Percentiles rank a stretch among this genome's conserved stretches.
phyloP scores from a whole-genome alignment of 2,797 vertebrate genomes.

The Denticeps clupeoides region DNA sequence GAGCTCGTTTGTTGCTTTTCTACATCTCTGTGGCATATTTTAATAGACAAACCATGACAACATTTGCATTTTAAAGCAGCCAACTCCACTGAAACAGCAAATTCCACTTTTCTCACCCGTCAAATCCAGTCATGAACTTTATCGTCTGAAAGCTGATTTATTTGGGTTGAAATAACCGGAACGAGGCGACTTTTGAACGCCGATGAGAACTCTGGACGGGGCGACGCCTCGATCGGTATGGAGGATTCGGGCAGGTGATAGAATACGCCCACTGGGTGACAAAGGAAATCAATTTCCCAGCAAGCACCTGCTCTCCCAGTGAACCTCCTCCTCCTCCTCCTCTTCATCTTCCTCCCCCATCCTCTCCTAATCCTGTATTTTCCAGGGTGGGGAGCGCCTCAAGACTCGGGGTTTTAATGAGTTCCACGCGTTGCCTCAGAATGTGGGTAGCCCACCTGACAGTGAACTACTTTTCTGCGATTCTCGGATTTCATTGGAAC shows the following conservation, averaged over 20 bases:
- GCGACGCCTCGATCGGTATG: neutral
- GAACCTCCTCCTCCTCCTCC: neutral
- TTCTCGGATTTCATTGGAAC: constrained; percentile 9
- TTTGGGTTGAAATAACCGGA: neutral
- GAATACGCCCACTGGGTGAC: constrained; percentile 15
- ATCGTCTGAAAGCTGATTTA: constrained; percentile 4
- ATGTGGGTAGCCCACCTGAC: constrained; percentile 21
- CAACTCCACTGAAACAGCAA: too few relatives aligned
- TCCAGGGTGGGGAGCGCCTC: constrained; percentile 22
- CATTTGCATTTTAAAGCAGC: constrained; percentile 42
- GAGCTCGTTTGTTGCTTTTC: too few relatives aligned
- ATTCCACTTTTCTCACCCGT: too few relatives aligned
- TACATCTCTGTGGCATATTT: too few relatives aligned
- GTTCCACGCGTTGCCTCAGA: constrained; percentile 20
- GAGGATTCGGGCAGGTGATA: constrained; percentile 16
- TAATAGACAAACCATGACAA: constrained; percentile 29
- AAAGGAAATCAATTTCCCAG: constrained; percentile 15
- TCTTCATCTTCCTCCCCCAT: neutral
- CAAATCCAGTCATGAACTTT: constrained; percentile 10
- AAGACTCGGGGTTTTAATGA: constrained; percentile 33
- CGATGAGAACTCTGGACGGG: constrained; percentile 7
- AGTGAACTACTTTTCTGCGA: constrained; percentile 37
- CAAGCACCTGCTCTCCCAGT: constrained; percentile 15
- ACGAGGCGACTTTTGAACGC: constrained; percentile 3
- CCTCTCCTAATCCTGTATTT: neutral